Base-by-base conservation (phyloP, 2,113 vertebrate genomes). In the Malurus elegans region DNA sequence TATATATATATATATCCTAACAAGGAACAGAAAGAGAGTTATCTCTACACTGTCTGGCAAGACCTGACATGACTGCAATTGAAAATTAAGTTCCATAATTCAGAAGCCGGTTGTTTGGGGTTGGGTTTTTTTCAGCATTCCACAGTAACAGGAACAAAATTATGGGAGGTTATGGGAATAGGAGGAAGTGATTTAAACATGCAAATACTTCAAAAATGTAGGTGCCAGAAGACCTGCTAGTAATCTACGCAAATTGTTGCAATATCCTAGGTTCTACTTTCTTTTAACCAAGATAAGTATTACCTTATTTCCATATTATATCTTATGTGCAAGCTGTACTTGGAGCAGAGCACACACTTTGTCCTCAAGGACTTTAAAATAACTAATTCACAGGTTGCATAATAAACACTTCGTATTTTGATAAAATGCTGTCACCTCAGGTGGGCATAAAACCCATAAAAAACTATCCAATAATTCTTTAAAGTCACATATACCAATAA, bases 41-140 rank as follows among this genome's bases (percentile, higher is more conserved):
- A 79, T 32, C 58, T 85, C 56, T 90, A 9, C 21, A 76, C 18
- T 0, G 0, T 50, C 67, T 86, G 87, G 75, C 87, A 95, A 94
- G 96, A 93, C 26, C 42, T 71, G 45, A 94, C 94, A 90, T 31
- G 92, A 83, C 18, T 83, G 57, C n/a, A 50, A 29, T n/a, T 90
- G 64, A 54, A 95, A 92, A 92, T 79, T 79, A 62, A 66, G 26
- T 79, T 94, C 45, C 19, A 16, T 86, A 92, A 91, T 78, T 83
- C 71, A 94, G 64, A 93, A 71, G 21, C 36, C 3, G 2, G 32
- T 76, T 95, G 44, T 83, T 83, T 91, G 50, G 54, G 15, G 38
- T 29, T 95, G 58, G 8, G 0, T 19, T 86, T 79, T 82, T 70
- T 75, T 86, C 51, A 66, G 24, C 51, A 51, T 32, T 54, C 48